Percentiles rank a stretch among this genome's conserved stretches.
These are phyloP conservation scores for Apistogramma diplotaenia DNA, from an alignment of 2,113 vertebrate species.

Conservation along the genomic window DNA sequence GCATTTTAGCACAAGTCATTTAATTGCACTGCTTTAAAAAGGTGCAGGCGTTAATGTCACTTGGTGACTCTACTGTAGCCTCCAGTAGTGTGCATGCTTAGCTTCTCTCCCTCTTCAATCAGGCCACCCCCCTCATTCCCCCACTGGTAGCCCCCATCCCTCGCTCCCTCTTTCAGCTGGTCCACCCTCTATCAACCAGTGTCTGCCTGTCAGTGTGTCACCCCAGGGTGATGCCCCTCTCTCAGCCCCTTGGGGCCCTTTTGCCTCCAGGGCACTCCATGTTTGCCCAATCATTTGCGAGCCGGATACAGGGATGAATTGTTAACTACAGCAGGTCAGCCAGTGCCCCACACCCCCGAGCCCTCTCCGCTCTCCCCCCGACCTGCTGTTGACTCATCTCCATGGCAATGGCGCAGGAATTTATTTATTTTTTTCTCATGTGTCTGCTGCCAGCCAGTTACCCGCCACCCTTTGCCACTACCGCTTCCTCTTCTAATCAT, in stretches of 20 bases:
- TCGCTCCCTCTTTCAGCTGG: constrained; percentile 21
- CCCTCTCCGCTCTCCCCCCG: constrained; percentile 21
- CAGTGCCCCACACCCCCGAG: constrained; percentile 45
- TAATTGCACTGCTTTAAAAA: constrained; percentile 10
- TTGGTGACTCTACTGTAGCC: constrained; percentile 19
- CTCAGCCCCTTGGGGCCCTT: constrained; percentile 65
- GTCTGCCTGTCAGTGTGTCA: constrained; percentile 64
- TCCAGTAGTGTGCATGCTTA: constrained; percentile 13
- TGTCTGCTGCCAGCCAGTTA: constrained; percentile 46
- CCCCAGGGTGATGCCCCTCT: constrained; percentile 64
- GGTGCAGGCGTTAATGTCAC: constrained; percentile 4
- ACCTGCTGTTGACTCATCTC: constrained; percentile 74
- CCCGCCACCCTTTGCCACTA: constrained; percentile 11
- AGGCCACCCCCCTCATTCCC: not conserved
- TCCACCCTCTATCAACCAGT: constrained; percentile 50
- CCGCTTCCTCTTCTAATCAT: constrained; percentile 19
- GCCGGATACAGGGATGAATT: constrained; percentile 75
- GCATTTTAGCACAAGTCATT: constrained; percentile 31
- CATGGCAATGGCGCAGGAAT: constrained; percentile 67
- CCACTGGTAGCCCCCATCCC: constrained; percentile 1
- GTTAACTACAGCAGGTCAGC: constrained; percentile 75
- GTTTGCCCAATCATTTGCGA: constrained; percentile 76
- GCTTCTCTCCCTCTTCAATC: constrained; percentile 28
- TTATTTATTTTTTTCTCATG: constrained; percentile 63
- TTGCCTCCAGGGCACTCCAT: constrained; percentile 66